A percentile compares a stretch with the other conserved stretches of the same genome.
phyloP scores from a whole-genome alignment of 2,888 invertebrate species.

The Gasteruption jaculator region DNA sequence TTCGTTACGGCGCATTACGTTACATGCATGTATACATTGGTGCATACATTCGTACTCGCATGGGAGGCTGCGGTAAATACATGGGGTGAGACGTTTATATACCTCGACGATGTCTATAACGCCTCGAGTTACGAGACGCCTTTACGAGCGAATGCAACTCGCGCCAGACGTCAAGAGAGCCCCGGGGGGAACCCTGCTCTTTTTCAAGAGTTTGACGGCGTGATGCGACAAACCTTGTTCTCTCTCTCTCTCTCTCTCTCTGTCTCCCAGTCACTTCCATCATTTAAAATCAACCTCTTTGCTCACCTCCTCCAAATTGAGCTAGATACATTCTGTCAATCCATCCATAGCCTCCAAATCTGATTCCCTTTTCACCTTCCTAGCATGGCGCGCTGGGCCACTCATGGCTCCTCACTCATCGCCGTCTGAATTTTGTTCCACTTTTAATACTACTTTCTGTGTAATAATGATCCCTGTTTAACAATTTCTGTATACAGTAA shows the following conservation, averaged over 20 bases:
- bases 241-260: constrained; percentile 2
- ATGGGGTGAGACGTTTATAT: constrained; percentile 52
- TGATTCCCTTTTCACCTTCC: too few species aligned
- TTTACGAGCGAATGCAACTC: constrained; percentile 50
- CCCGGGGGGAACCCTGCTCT: constrained; percentile 24
- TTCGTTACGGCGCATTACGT: too few species aligned
- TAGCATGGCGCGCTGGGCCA: too few species aligned
- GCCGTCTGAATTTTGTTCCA: too few species aligned
- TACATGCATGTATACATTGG: constrained; percentile 13
- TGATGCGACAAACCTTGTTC: constrained; percentile 21
- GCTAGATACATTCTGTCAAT: too few species aligned
- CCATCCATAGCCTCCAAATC: too few species aligned
- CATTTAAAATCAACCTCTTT: too few species aligned
- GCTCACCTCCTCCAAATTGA: too few species aligned
- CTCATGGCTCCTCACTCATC: too few species aligned
- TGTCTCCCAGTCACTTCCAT: constrained; percentile 2
- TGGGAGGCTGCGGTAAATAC: constrained; percentile 40
- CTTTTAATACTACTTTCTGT: too few species aligned
- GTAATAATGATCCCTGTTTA: too few species aligned
- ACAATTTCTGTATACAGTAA: too few species aligned
- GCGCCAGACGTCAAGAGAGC: constrained; percentile 41
- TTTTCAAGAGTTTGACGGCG: constrained; percentile 33
- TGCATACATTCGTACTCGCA: constrained; percentile 12
- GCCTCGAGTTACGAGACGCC: constrained; percentile 51
- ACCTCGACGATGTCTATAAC: constrained; percentile 51